Conservation (phyloP, 2,888 invertebrate genomes). For the Eupsilia transversa region DNA sequence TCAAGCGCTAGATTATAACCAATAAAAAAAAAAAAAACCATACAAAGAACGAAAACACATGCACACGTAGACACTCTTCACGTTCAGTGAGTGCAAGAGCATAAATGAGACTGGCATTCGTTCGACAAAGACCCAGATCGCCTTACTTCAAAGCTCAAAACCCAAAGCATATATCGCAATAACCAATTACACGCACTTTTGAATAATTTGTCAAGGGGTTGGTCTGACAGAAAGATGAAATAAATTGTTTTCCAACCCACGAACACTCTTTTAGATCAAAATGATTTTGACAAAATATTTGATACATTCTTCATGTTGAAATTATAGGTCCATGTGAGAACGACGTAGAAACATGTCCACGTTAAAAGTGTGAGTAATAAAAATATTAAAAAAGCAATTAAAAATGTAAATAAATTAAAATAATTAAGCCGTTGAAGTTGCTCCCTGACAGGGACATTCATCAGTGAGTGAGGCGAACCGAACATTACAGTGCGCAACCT, state of each 20-base stretch:
- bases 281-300: neutral
- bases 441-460: no score
- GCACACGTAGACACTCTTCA: neutral
- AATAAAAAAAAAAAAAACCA: no score
- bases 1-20: no score
- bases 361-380: neutral
- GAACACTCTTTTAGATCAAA: neutral
- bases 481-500: no score
- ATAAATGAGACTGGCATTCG: neutral
- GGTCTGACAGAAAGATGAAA: no score
- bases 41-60: neutral
- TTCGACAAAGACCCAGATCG: neutral
- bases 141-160: neutral
- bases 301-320: neutral
- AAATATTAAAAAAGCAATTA: neutral
- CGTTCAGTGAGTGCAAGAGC: neutral
- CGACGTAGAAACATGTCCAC: neutral
- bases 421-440: no score
- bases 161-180: neutral
- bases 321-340: neutral
- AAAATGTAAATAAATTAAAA: no score
- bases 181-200: neutral
- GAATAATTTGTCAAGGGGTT: no score
- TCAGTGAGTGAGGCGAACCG: no score
- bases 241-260: no score